Evolutionary conservation across 2,797 vertebrate genomes (phyloP).

Genomic region (Molossus molossus): DNA sequence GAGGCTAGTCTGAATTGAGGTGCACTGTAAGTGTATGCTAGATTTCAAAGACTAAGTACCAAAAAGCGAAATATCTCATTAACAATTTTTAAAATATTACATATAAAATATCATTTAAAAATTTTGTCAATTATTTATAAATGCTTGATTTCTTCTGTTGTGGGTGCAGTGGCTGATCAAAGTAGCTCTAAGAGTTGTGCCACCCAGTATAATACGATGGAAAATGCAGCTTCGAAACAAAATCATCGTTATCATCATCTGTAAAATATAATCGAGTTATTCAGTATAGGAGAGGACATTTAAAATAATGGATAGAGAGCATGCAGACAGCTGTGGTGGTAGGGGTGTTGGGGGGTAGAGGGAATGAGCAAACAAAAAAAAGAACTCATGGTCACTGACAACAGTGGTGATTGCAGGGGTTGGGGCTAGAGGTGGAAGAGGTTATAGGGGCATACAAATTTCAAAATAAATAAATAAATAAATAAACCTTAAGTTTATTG

Average conservation of each 20-base stretch:
- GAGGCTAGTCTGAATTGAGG: not conserved
- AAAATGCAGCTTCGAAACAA: not conserved
- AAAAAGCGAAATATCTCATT: not conserved
- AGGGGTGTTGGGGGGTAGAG: too few species aligned
- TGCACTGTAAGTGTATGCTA: not conserved
- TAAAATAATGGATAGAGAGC: not conserved
- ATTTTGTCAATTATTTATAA: conserved; percentile 13
- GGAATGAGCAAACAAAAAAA: too few species aligned
- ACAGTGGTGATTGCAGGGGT: too few species aligned
- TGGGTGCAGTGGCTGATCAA: not conserved
- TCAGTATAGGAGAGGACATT: not conserved
- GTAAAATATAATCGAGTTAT: conserved; percentile 15
- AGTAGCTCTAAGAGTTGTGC: not conserved
- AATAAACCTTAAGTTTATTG: conserved; percentile 27
- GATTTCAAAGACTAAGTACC: not conserved
- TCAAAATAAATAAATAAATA: not conserved
- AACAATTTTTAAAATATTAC: conserved; percentile 20
- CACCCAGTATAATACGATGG: not conserved
- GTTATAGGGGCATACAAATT: too few species aligned
- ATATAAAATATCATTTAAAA: conserved; percentile 8
- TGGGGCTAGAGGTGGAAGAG: too few species aligned
- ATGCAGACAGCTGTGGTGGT: too few species aligned
- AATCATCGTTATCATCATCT: not conserved
- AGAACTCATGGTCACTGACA: too few species aligned
- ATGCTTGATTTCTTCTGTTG: conserved; percentile 39